Base-by-base conservation (phyloP, 2,797 vertebrate species). In the Otolemur crassicaudatus region DNA sequence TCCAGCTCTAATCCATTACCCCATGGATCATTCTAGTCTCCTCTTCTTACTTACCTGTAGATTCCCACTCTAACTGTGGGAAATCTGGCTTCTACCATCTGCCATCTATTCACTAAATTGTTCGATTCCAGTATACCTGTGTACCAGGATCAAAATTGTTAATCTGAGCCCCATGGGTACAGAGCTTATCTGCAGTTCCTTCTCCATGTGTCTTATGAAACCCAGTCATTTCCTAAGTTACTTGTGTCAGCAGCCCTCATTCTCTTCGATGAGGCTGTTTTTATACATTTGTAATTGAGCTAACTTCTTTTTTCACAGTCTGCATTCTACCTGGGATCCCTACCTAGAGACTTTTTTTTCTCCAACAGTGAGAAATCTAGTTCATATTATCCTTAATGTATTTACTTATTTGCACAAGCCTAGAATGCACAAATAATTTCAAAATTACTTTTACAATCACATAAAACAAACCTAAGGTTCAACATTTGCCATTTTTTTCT, bases 381-480 rank as follows among this genome's bases (percentile, higher is more conserved):
- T 13, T 94, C 20, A 69, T 79, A 72, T 86, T 95, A 86, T 75
- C 46, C 19, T 85, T 63, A 75, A 60, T 67, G 87, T 70, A 67
- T 94, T 94, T 93, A 87, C 43, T 90, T 58, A 81, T 92, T 94
- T 92, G 11, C 63, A 90, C 87, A 92, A 82, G 82, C 8, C 22
- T 90, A 94, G n/a, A 88, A 87, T 58, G 31, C 31, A 81, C 61
- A 94, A 86, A 92, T 93, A 89, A 67, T 89, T 94, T 91, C 63
- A 93, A 87, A 94, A 93, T 90, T 76, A 73, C 27, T 3, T 31
- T 92, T 83, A 79, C 46, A 81, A 53, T 56, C 96, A 89, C 82
- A 65, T 22, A 80, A 96, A 91, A 27, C 53, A 95, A 94, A 76
- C 3, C 17, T 95, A 92, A 17, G 22, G 7, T 53, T 90, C 34